These are phyloP conservation scores for Prochilodus magdalenae DNA, from an alignment of 2,113 vertebrate genomes.

Conservation along the genomic window DNA sequence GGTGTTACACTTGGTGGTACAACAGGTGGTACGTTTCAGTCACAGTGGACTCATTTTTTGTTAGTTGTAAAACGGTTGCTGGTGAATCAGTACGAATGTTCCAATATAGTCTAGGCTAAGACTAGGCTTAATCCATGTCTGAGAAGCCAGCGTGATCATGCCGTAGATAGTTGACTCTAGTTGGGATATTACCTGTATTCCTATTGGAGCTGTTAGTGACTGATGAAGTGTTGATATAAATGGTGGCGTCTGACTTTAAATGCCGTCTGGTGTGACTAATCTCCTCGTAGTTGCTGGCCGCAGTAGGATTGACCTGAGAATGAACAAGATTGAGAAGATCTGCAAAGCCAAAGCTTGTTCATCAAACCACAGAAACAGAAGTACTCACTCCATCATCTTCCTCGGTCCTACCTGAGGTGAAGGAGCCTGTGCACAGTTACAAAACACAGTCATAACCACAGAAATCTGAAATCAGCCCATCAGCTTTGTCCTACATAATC, in stretches of 20 bases:
- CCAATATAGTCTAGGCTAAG: too few species aligned
- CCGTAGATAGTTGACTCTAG: too few species aligned
- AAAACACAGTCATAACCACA: background rate
- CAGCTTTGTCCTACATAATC: too few species aligned
- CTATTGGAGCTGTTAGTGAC: background rate
- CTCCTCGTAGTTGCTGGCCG: background rate
- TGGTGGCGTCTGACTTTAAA: too few species aligned
- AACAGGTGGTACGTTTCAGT: too few species aligned
- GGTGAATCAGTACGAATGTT: too few species aligned
- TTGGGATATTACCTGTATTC: background rate
- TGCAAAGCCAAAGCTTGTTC: background rate
- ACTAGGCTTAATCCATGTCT: too few species aligned
- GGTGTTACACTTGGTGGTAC: too few species aligned
- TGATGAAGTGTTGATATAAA: background rate
- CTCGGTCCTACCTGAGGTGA: background rate
- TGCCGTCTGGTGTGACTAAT: background rate
- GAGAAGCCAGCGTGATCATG: too few species aligned
- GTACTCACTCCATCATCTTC: background rate
- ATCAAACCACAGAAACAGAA: background rate
- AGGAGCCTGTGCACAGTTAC: background rate
- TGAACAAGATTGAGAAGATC: background rate
- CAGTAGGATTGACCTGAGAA: background rate
- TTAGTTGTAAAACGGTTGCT: too few species aligned
- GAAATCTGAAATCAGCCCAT: too few species aligned
- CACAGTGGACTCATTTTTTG: too few species aligned